These are phyloP conservation scores for Haplochromis burtoni DNA, from an alignment of 2,113 vertebrate genomes.

Conservation along the genomic window DNA sequence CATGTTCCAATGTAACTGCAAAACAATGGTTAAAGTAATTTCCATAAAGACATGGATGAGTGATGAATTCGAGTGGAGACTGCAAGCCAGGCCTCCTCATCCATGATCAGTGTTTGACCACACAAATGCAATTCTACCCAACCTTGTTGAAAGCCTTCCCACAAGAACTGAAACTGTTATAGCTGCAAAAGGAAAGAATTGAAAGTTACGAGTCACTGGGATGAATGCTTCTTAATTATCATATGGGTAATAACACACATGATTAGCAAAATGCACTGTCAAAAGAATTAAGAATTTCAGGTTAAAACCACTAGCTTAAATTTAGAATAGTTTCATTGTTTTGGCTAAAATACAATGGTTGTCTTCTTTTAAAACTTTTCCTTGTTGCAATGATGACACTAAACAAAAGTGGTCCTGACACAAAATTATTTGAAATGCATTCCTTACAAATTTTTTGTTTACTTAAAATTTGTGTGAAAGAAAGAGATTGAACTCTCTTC, in stretches of 20 bases:
- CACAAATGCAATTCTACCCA: background rate
- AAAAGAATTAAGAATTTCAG: background rate
- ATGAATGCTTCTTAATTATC: background rate
- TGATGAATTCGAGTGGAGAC: background rate
- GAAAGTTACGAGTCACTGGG: background rate
- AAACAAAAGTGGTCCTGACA: background rate
- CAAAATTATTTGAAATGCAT: background rate
- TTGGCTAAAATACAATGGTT: too few species aligned
- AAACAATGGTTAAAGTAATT: background rate
- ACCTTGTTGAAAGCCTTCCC: background rate
- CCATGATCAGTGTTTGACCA: background rate
- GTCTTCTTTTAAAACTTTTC: too few species aligned
- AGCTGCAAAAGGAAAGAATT: background rate
- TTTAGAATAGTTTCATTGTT: background rate
- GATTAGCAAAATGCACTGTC: background rate
- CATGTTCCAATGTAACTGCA: background rate
- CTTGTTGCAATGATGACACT: background rate
- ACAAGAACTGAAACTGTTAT: background rate
- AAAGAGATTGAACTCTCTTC: background rate
- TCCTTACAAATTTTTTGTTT: background rate
- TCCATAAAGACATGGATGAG: background rate
- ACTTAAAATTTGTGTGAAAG: background rate
- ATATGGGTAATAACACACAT: background rate
- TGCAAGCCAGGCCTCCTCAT: background rate
- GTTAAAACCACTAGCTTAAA: background rate